phyloP scores from a whole-genome alignment of 2,888 invertebrate genomes.

The Heliconius hortense region DNA sequence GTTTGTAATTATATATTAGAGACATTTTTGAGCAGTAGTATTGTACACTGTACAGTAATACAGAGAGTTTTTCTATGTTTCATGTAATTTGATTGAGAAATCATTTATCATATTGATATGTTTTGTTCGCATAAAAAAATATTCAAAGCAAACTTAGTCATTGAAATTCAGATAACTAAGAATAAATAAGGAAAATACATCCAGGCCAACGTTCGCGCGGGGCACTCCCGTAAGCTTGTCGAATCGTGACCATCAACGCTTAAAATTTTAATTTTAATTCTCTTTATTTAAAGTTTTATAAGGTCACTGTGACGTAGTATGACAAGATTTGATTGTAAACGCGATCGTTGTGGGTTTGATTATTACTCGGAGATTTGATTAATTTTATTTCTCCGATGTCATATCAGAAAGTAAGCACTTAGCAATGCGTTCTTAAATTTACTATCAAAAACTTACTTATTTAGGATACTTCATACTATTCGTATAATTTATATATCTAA shows the following conservation, averaged over 20 bases:
- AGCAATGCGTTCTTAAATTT: no score
- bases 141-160: not conserved
- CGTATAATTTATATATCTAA: no score
- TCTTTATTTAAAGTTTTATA: not conserved
- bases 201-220: not conserved
- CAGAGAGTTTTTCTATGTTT: no score
- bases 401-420: not conserved
- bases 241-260: not conserved
- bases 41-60: no score
- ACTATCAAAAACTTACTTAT: no score
- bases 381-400: no score
- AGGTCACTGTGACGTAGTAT: not conserved
- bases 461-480: no score
- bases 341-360: not conserved
- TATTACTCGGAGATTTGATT: not conserved
- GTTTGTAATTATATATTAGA: no score
- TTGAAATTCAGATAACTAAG: not conserved
- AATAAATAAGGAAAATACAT: slow-evolving; percentile 10
- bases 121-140: not conserved
- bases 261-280: not conserved
- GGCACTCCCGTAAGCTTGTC: not conserved
- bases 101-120: not conserved
- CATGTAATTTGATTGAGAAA: no score
- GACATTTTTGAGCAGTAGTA: no score
- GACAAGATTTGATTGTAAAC: not conserved